These are phyloP conservation scores for Pitangus sulphuratus DNA, from an alignment of 2,797 vertebrate genomes.

Conservation along the genomic window DNA sequence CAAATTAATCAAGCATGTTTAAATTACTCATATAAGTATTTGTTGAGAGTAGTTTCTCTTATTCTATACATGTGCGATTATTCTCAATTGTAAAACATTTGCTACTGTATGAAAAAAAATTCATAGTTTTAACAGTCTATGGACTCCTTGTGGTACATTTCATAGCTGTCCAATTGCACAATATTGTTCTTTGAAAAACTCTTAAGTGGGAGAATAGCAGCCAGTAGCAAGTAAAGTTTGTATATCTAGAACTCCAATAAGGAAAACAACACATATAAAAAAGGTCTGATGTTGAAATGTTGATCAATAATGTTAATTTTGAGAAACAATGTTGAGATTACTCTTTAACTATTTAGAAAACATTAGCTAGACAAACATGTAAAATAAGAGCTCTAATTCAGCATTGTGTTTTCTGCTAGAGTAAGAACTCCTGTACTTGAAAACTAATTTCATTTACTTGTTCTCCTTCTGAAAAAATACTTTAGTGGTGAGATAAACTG, in stretches of 20 bases:
- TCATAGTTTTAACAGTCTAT: background rate
- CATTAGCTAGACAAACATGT: background rate
- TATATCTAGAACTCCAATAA: background rate
- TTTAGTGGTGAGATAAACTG: background rate
- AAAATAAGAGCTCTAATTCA: background rate
- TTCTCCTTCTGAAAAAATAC: background rate
- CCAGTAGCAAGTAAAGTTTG: background rate
- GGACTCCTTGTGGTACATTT: background rate
- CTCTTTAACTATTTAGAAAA: background rate
- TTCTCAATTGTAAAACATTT: background rate
- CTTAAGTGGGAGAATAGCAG: background rate
- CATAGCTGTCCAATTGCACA: background rate
- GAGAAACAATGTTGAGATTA: background rate
- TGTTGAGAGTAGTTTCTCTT: background rate
- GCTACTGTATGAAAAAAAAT: background rate
- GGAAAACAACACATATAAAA: fast-evolving
- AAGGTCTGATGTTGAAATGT: background rate
- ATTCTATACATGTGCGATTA: background rate
- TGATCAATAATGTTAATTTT: background rate
- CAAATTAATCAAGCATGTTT: background rate
- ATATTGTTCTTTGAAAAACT: background rate
- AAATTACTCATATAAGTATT: background rate
- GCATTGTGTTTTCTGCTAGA: background rate
- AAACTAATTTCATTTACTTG: no score
- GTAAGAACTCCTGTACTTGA: background rate